Base-by-base conservation (phyloP, 1,140 invertebrate genomes). In the Oedothorax gibbosus region DNA sequence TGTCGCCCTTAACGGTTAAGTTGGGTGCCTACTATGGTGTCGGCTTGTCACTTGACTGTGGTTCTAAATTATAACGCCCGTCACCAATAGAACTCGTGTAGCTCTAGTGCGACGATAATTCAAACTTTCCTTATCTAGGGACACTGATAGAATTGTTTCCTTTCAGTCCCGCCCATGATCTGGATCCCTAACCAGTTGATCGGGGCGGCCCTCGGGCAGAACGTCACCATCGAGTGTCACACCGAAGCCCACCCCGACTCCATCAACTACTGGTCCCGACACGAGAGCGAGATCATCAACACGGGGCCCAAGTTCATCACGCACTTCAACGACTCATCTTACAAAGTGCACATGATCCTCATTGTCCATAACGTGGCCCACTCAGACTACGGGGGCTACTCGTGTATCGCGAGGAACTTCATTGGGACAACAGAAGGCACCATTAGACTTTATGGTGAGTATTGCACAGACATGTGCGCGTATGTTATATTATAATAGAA, bases 401-500 rank as follows among this genome's bases (percentile, higher is more conserved):
- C 94, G 88, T 99, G 97, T 88, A 94, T 96, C 66, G 96, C 96
- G 7, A 96, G 96, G 88, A 99, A 98, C 91, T 95, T 95, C 4
- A 91, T 98, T 1, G 97, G 97, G 85, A 95, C 97, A 89, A 97
- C 96, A 8, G 96, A 97, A 89, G 96, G 96, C 65, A 94, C 94
- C 57, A 97, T 98, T 88, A 93, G 95, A 88, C 91, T 97, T 66
- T 97, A 97, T 90, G 95, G 96, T 97, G 92, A 95, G 95, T 86
- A 12, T 66, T 66, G 68, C 3, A n/a, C n/a, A 7, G 35, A 35
- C 1, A 35, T 35, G 35, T 2, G 1, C 35, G 35, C 5, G 35
- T 35, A n/a, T n/a, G n/a, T n/a, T n/a, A n/a, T n/a, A n/a, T n/a
- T 35, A 35, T 35, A 35, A 35, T 35, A 35, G 35, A 35, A 35